These are phyloP conservation scores for Lycopodina hypogea DNA, from an alignment of 37 sponge, comb jelly and placozoan genomes.

Conservation along the genomic window DNA sequence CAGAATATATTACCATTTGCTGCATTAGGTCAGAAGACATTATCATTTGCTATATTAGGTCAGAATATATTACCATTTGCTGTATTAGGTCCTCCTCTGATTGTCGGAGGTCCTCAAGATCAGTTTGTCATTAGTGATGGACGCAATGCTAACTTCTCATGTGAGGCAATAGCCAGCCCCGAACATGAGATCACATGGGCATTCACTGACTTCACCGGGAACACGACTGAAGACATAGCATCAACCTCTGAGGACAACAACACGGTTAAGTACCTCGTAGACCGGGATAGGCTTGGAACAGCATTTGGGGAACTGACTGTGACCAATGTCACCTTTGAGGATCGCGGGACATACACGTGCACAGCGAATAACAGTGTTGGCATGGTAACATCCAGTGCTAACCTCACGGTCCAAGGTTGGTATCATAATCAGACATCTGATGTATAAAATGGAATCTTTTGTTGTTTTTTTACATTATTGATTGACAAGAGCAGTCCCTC, in stretches of 20 bases:
- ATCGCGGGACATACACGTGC: conserved; percentile 67
- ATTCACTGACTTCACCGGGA: conserved; percentile 24
- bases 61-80: too few species aligned
- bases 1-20: too few species aligned
- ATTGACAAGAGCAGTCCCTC: too few species aligned
- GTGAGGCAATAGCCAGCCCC: conserved; percentile 56
- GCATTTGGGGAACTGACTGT: conserved; percentile 54
- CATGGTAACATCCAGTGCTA: conserved; percentile 6
- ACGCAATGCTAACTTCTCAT: conserved; percentile 27
- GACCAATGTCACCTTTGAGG: conserved; percentile 36
- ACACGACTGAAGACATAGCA: not conserved
- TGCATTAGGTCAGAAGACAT: too few species aligned
- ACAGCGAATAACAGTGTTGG: conserved; percentile 35
- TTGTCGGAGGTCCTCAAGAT: conserved; percentile 24
- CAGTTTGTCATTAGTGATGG: conserved; percentile 38
- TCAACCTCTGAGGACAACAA: not conserved
- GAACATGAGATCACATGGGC: conserved; percentile 41
- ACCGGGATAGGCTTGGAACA: not conserved
- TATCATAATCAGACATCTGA: not conserved
- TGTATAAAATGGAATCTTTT: not conserved
- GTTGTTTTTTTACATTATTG: not conserved
- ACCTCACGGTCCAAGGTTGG: conserved; percentile 76
- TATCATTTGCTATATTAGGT: too few species aligned
- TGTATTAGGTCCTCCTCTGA: conserved; percentile 66
- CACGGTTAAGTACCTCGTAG: conserved; percentile 30